phyloP scores from a whole-genome alignment of 2,797 vertebrate species.

The Dendrocincla tyrannina region DNA sequence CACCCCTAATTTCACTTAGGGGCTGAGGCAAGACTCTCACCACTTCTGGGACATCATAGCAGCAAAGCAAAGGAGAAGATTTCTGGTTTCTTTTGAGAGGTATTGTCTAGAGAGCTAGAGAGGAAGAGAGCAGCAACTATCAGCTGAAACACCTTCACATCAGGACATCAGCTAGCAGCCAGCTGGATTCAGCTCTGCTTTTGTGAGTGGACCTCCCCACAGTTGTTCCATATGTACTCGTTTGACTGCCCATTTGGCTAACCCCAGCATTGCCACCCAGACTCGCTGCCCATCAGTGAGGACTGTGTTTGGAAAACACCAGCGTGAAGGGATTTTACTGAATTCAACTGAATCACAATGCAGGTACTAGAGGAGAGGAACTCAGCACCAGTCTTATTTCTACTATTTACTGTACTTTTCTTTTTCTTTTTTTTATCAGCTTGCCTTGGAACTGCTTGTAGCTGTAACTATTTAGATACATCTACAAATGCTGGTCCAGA shows the following conservation, averaged over 20 bases:
- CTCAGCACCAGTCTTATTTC: not conserved
- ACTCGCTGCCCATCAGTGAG: not conserved
- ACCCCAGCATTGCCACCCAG: not conserved
- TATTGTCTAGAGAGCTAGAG: not conserved
- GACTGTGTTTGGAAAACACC: not conserved
- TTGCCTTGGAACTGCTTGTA: not conserved
- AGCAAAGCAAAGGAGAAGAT: not conserved
- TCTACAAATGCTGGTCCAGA: not conserved
- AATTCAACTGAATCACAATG: not conserved
- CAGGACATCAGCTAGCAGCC: not conserved
- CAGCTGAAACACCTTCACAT: not conserved
- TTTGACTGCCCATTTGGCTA: not conserved
- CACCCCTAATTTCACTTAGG: not conserved
- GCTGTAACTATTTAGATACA: not conserved
- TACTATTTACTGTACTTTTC: not conserved
- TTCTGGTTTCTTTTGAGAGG: not conserved
- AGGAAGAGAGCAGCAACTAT: not conserved
- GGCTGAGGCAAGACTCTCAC: not conserved
- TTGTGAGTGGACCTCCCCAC: not conserved
- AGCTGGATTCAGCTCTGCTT: not conserved
- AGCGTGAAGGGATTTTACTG: not conserved
- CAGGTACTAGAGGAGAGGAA: not conserved
- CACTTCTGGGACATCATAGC: not conserved
- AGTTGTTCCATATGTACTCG: not conserved
- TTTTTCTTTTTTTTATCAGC: not conserved